These are phyloP conservation scores for Phocoena phocoena DNA, from an alignment of 2,113 vertebrate species.

Conservation along the genomic window DNA sequence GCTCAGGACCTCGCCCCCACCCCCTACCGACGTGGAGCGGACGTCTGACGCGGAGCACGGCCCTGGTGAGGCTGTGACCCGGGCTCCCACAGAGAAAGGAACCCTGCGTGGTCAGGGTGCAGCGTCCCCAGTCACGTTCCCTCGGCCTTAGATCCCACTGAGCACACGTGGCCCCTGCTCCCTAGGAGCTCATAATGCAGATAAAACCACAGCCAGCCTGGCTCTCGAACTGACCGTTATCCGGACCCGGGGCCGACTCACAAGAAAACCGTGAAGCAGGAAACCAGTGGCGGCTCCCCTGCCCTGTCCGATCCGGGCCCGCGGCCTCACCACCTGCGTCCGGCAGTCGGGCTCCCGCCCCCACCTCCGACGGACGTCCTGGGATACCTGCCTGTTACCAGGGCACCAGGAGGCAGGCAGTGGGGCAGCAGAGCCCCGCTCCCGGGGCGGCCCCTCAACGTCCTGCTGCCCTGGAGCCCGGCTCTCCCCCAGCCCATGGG, in stretches of 20 bases:
- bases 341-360: too few relatives aligned
- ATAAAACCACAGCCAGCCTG: too few relatives aligned
- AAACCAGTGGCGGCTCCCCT: fast-evolving
- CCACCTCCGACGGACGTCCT: fast-evolving
- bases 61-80: neutral
- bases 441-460: fast-evolving
- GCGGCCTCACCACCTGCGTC: fast-evolving
- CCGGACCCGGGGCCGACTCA: fast-evolving
- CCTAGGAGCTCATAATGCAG: fast-evolving
- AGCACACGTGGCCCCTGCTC: fast-evolving
- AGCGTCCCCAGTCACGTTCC: too few relatives aligned
- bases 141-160: neutral
- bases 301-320: fast-evolving
- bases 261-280: fast-evolving
- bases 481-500: neutral
- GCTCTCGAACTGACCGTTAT: fast-evolving
- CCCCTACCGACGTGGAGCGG: fast-evolving
- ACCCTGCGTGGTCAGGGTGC: fast-evolving
- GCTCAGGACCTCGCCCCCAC: neutral
- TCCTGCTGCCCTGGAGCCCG: neutral
- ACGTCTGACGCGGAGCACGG: neutral
- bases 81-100: neutral
- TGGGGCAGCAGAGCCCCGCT: too few relatives aligned
- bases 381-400: neutral
- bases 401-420: too few relatives aligned